These are phyloP conservation scores for Amblyopsis hoosieri DNA, from an alignment of 2,797 vertebrate genomes.

Conservation along the genomic window DNA sequence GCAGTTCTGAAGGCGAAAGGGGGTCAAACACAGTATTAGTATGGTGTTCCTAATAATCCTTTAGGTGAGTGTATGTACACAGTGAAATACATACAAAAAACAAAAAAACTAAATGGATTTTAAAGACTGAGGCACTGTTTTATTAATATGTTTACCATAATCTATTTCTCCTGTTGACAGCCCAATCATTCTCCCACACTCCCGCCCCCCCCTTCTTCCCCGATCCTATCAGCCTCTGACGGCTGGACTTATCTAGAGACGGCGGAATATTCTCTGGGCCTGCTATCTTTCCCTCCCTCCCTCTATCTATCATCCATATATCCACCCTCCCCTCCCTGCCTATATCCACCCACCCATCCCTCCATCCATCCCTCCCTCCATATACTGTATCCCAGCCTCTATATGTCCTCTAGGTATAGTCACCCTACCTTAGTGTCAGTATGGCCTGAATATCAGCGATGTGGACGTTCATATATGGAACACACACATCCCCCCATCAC, in stretches of 20 bases:
- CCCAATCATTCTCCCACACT: not conserved
- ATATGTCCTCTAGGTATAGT: conserved; percentile 60
- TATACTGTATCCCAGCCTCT: conserved; percentile 8
- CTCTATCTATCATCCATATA: conserved; percentile 9
- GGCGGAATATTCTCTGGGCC: conserved; percentile 42
- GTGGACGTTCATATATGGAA: conserved; percentile 21
- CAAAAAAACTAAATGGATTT: conserved; percentile 2
- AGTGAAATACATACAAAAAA: not conserved
- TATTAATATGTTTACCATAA: conserved; percentile 38
- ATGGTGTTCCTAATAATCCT: no score
- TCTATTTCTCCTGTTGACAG: conserved; percentile 11
- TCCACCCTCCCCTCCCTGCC: conserved; percentile 37
- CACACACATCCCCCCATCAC: conserved; percentile 31
- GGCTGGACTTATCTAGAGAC: conserved; percentile 29
- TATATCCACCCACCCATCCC: conserved; percentile 26
- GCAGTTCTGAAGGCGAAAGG: no score
- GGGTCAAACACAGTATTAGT: no score
- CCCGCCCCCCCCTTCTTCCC: not conserved
- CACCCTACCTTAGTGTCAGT: conserved; percentile 65
- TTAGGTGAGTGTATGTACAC: not conserved
- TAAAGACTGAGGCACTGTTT: not conserved
- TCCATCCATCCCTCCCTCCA: conserved; percentile 37
- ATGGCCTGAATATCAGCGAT: conserved; percentile 42
- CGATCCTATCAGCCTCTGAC: not conserved
- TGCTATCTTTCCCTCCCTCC: conserved; percentile 18